phyloP scores from a whole-genome alignment of 2,888 invertebrate genomes.

The Nymphalis polychloros region DNA sequence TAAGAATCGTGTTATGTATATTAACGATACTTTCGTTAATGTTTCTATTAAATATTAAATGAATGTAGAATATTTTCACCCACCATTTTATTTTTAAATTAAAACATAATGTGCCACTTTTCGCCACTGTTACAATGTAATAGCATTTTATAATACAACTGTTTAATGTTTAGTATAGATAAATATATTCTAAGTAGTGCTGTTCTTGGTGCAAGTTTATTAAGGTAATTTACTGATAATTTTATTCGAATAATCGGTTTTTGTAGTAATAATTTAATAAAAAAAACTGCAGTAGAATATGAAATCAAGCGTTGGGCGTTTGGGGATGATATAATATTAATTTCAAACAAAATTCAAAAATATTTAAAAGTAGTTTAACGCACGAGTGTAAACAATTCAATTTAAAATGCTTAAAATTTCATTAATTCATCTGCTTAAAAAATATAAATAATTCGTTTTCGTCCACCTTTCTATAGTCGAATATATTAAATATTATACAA shows the following conservation, averaged over 20 bases:
- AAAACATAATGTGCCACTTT: slow-evolving; percentile 24
- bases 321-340: background rate
- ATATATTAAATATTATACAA: background rate
- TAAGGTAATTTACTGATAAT: background rate
- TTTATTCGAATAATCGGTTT: background rate
- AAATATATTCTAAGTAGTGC: slow-evolving; percentile 15
- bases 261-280: background rate
- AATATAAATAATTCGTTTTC: background rate
- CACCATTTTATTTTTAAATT: slow-evolving; percentile 21
- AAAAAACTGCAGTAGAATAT: background rate
- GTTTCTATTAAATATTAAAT: background rate
- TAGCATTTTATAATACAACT: slow-evolving; percentile 21
- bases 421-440: background rate
- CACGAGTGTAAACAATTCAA: too few species aligned
- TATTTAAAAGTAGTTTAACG: background rate
- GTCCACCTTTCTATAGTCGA: background rate
- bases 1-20: background rate
- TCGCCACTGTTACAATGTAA: slow-evolving; percentile 22
- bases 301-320: background rate
- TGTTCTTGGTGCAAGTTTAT: slow-evolving; percentile 8
- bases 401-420: background rate
- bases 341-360: background rate
- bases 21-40: background rate
- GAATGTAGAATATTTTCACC: slow-evolving; percentile 6
- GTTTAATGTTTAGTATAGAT: slow-evolving; percentile 11